Percentiles rank a stretch among this genome's conserved stretches.
Evolutionary conservation across 2,113 vertebrate genomes (phyloP).

Genomic region (Archocentrus centrarchus): DNA sequence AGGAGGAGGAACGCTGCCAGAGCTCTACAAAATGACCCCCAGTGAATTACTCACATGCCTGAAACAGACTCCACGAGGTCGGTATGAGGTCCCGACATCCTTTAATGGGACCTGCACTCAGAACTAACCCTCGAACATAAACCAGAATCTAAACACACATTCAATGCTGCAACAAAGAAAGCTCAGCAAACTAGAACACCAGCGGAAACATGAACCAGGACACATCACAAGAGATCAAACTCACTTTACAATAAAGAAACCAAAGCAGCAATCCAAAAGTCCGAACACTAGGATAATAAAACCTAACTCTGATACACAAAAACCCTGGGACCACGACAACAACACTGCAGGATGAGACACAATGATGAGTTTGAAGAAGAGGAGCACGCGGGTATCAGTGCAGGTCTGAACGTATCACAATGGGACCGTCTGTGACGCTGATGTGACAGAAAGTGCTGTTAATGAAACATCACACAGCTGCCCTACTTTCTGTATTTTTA

Average conservation of each 20-base stretch:
- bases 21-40: not conserved
- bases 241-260: not conserved
- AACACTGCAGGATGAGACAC: not conserved
- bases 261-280: not conserved
- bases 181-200: too few species aligned
- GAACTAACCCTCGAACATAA: not conserved
- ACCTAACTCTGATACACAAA: not conserved
- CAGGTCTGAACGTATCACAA: not conserved
- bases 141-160: not conserved
- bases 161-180: too few species aligned
- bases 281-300: not conserved
- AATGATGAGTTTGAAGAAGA: conserved; percentile 10
- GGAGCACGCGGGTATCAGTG: not conserved
- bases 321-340: not conserved
- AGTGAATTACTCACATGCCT: not conserved
- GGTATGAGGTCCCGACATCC: too few species aligned
- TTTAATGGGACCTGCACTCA: not conserved
- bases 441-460: not conserved
- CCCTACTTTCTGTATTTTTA: not conserved
- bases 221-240: too few species aligned
- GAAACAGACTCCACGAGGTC: too few species aligned
- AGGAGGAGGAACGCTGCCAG: not conserved
- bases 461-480: not conserved
- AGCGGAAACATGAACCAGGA: too few species aligned
- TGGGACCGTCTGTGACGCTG: not conserved